Percentiles rank a stretch among this genome's conserved stretches.
Conservation (phyloP, 2,888 invertebrate genomes). For the Onchidella celtica region DNA sequence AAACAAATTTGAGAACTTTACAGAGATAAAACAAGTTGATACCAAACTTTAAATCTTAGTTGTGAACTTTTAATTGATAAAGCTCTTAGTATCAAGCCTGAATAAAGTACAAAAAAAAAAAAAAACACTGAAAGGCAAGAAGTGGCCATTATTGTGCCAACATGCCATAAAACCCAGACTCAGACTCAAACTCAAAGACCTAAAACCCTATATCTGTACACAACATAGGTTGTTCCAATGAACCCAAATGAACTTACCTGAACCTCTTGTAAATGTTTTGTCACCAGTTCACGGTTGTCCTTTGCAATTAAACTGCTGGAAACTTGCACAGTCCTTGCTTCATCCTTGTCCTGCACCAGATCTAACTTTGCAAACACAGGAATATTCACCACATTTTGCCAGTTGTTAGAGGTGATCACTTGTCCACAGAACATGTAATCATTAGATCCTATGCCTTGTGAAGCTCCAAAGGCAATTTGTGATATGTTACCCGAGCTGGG, state of each 20-base stretch:
- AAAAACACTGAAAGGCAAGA: no score
- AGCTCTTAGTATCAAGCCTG: no score
- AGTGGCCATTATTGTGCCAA: no score
- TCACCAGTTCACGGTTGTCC: neutral
- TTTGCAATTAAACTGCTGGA: conserved; percentile 26
- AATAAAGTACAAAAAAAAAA: no score
- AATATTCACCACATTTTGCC: conserved; percentile 51
- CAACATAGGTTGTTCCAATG: no score
- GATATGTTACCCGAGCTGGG: conserved; percentile 48
- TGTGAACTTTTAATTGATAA: no score
- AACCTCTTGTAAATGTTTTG: conserved; percentile 38
- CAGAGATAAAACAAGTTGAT: no score
- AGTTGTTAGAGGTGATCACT: conserved; percentile 55
- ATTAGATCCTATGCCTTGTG: conserved; percentile 25
- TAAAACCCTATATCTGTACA: no score
- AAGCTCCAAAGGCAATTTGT: conserved; percentile 56
- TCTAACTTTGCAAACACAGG: conserved; percentile 60
- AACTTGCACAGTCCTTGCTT: conserved; percentile 50
- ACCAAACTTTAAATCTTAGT: no score
- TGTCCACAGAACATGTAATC: conserved; percentile 55
- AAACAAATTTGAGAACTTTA: no score
- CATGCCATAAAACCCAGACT: no score
- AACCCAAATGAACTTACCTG: conserved; percentile 38
- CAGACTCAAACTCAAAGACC: no score
- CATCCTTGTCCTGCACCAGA: conserved; percentile 56